Base-by-base conservation (phyloP, 2,888 invertebrate species). In the Caenorhabditis sulstoni region DNA sequence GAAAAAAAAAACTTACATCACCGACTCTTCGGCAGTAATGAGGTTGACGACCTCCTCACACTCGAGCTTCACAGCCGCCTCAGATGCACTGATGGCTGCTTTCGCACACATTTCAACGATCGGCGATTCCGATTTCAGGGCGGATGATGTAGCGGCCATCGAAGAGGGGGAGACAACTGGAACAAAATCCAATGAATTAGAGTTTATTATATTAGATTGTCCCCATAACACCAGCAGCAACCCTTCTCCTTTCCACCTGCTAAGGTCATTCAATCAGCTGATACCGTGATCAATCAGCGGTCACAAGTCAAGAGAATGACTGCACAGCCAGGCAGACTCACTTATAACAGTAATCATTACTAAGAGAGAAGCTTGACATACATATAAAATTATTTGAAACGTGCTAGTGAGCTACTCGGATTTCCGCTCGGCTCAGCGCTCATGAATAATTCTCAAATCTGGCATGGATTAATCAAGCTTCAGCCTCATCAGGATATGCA, bases 41-140 rank as follows among this genome's bases (percentile, higher is more conserved):
- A 29, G 29, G 50, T 67, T 78, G 44, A 59, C 66, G 37, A 81
- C 78, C 50, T 82, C 86, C 3, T 82, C 85, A 57, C 82, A 83
- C 61, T 86, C 87, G 59, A 87, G 75, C 68, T 85, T 84, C 44
- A 81, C 85, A 37, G 81, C 80, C n/a, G 81, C 84, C 53, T 85
- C 84, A 12, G 85, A 83, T 16, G 76, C 59, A 37, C 81, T 78
- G 22, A 84, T 73, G 18, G 86, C 86, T 20, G 84, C 85, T 67
- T 87, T 85, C 20, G 83, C 82, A 41, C 85, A 85, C 18, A 85
- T 79, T 50, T 77, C 84, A 37, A 67, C 55, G 35, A 39, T 58
- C 23, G 73, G 44, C 1, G 67, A 59, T n/a, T 70, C 65, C n/a
- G 70, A 49, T 58, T 77, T 59, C 47, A 62, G 62, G 50, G 41